Base-by-base conservation (phyloP, 1,140 invertebrate species). In the Ceratina calcarata region DNA sequence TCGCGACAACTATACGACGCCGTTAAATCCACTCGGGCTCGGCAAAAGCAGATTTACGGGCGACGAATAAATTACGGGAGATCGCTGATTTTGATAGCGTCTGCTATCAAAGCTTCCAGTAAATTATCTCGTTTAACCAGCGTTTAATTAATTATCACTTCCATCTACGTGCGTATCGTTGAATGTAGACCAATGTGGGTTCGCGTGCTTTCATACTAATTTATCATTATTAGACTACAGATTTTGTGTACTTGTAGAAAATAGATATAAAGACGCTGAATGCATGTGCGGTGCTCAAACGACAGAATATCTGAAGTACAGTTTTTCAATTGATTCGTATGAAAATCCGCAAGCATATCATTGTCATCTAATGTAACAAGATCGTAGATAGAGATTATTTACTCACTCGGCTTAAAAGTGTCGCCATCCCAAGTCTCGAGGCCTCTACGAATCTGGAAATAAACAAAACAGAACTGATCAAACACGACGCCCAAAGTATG, bases 321-420 rank as follows among this genome's bases (percentile, higher is more conserved):
- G 7, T 45, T 45, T 45, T 45, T 45, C 8, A 45, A 45, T 45
- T 45, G 37, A 7, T 45, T 45, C 7, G 37, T 45, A 45, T 10
- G 37, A 45, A 45, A 45, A 10, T 45, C 6, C 37, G 37, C 37
- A 10, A 6, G 7, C 4, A 32, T 32, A 32, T 32, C 27, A 32
- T 1, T 32, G 27, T 32, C 27, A 32, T 1, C 27, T 32, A 32
- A 45, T 45, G 6, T 45, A 45, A 45, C 10, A 45, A 45, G 32
- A 37, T 3, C 32, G 6, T 37, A 37, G 32, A 45, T 57, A 57
- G 16, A n/a, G n/a, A 65, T 27, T 49, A 27, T 62, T 67, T 86
- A 90, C 92, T 93, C 76, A 93, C 91, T 85, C 27, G 87, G 60
- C 73, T 91, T 91, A 78, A 92, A 92, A 58, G 79, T 88, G 78